Percentiles rank a stretch among this genome's conserved stretches.
phyloP scores from a whole-genome alignment of 2,113 vertebrate species.

The Phyllopteryx taeniolatus region DNA sequence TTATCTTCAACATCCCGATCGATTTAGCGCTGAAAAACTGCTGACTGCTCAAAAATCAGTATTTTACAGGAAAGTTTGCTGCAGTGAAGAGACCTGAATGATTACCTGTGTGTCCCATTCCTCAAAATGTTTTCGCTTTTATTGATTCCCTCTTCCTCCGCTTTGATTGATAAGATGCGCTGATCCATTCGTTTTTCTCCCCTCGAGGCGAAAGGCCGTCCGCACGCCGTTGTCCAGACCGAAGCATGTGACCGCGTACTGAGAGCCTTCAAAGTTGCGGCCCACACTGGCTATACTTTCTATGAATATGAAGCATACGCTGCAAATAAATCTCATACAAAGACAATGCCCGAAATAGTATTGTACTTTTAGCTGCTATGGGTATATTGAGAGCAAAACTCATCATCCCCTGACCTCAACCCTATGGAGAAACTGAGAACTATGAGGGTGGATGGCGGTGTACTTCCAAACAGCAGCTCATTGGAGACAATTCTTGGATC shows the following conservation, averaged over 20 bases:
- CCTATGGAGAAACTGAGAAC: background rate
- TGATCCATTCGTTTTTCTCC: conserved; percentile 50
- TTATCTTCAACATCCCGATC: background rate
- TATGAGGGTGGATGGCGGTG: background rate
- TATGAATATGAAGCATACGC: conserved; percentile 15
- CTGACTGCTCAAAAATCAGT: background rate
- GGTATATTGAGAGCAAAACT: no score
- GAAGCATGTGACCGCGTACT: conserved; percentile 64
- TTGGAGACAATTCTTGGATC: no score
- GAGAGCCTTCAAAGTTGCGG: conserved; percentile 38
- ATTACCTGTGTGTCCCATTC: conserved; percentile 33
- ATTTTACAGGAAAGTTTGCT: background rate
- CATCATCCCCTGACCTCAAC: no score
- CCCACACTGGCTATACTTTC: conserved; percentile 8
- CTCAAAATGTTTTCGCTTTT: conserved; percentile 32
- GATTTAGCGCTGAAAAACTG: background rate
- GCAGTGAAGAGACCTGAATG: background rate
- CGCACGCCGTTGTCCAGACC: conserved; percentile 54
- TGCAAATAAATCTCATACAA: no score
- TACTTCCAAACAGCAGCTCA: no score
- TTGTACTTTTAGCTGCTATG: no score
- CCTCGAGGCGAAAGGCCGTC: conserved; percentile 18
- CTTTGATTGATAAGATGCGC: conserved; percentile 51
- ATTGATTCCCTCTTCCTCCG: conserved; percentile 49
- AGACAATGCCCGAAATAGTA: no score